Base-by-base conservation (phyloP, 2,113 vertebrate genomes). In the Rafetus swinhoei region DNA sequence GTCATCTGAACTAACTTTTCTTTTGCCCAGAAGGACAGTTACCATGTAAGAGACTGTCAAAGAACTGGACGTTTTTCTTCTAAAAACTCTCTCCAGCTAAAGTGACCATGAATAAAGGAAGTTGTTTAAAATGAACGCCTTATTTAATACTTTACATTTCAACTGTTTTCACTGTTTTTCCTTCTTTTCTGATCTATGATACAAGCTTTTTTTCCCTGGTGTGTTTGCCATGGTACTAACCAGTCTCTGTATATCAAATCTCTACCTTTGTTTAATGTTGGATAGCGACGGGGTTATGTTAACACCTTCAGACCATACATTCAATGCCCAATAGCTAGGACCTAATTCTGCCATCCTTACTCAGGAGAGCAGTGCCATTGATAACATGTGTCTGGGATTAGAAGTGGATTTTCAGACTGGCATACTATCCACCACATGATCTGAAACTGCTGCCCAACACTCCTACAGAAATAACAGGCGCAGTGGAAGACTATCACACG, bases 361-460 rank as follows among this genome's bases (percentile, higher is more conserved):
- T 88, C 57, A 21, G 35, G 56, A n/a, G 50, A 89, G 56, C 77
- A 91, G 53, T 53, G 39, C 10, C 0, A 1, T 56, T 92, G 65
- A 74, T 59, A 93, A 52, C 25, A 93, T 79, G 13, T 72, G 93
- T 85, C 85, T 93, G 59, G 89, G 90, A 94, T 92, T 95, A 97
- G 89, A n/a, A 74, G 10, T 50, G 86, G 56, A 84, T 93, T 57
- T 90, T 87, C 82, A 93, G 74, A 74, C 81, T 96, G 96, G 90
- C 90, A 79, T 50, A 4, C 83, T 88, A 80, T 88, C 93, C 92
- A 21, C 81, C 90, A 87, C 9, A 79, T 7, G 62, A 25, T 60
- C 80, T 65, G 74, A 88, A 95, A 85, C 90, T 95, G 82, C 95
- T 94, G 93, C 88, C 93, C 93, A 88, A 83, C 65, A 35, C 60